Evolutionary conservation across 2,113 vertebrate genomes (phyloP).

Genomic region (Notechis scutatus): DNA sequence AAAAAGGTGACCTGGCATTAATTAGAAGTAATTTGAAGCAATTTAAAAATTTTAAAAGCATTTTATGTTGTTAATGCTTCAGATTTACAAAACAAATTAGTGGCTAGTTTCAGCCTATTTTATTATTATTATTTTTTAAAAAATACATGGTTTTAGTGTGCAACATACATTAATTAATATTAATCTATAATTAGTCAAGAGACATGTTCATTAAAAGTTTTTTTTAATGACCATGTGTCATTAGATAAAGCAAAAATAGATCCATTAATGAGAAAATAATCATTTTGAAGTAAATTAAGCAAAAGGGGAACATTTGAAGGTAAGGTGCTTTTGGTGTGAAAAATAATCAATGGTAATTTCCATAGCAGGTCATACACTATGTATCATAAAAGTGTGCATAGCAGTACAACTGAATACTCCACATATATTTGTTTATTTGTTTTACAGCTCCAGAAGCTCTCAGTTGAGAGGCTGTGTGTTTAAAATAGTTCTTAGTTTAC

Average conservation of each 20-base stretch:
- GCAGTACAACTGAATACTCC: fast-evolving
- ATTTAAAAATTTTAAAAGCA: constrained; percentile 77
- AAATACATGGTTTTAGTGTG: constrained; percentile 48
- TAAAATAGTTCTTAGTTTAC: constrained; percentile 36
- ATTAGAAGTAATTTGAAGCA: constrained; percentile 92
- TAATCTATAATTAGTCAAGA: constrained; percentile 50
- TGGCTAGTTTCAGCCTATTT: constrained; percentile 60
- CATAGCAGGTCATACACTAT: neutral
- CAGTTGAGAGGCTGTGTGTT: constrained; percentile 11
- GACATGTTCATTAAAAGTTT: constrained; percentile 56
- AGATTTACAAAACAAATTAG: constrained; percentile 72
- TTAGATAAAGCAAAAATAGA: constrained; percentile 58
- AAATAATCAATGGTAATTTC: constrained; percentile 31
- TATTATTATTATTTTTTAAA: constrained; percentile 37
- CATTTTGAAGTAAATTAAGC: constrained; percentile 42
- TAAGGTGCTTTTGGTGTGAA: fast-evolving
- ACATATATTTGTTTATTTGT: neutral
- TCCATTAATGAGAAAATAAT: constrained; percentile 70
- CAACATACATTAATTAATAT: constrained; percentile 45
- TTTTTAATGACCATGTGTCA: constrained; percentile 44
- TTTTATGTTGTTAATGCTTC: constrained; percentile 73
- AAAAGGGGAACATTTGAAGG: constrained; percentile 5
- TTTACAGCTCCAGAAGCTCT: constrained; percentile 15
- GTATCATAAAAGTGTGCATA: constrained; percentile 16
- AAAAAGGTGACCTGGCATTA: constrained; percentile 89